These are phyloP conservation scores for Bradypus variegatus DNA, from an alignment of 2,797 vertebrate species.

Conservation along the genomic window DNA sequence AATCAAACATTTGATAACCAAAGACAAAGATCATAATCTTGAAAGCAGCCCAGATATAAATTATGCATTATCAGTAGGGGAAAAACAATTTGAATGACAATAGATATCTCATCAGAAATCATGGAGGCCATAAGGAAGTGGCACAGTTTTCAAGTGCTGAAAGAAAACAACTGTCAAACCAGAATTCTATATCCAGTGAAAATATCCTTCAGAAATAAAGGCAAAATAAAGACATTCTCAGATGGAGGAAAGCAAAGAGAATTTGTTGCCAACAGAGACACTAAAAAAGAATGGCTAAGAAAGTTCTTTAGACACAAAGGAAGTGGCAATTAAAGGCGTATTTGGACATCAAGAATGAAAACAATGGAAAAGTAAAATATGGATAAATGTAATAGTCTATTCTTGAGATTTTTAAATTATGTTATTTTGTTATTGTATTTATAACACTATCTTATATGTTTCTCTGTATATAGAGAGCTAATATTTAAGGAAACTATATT, in stretches of 20 bases:
- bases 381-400: not conserved
- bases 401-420: not conserved
- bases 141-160: not conserved
- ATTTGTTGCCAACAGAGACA: not conserved
- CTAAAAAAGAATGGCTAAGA: not conserved
- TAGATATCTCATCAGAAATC: not conserved
- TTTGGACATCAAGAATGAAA: not conserved
- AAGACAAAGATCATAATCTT: not conserved
- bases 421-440: not conserved
- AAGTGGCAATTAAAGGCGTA: not conserved
- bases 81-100: not conserved
- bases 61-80: not conserved
- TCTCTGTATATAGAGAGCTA: not conserved
- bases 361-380: not conserved
- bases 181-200: not conserved
- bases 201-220: not conserved
- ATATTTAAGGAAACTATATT: not conserved
- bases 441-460: not conserved
- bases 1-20: not conserved
- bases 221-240: not conserved
- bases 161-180: not conserved
- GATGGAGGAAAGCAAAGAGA: not conserved
- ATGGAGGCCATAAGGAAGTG: not conserved
- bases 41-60: not conserved
- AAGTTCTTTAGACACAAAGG: not conserved